Evolutionary conservation across 2,797 vertebrate genomes (phyloP).

Genomic region (Alectoris magna): DNA sequence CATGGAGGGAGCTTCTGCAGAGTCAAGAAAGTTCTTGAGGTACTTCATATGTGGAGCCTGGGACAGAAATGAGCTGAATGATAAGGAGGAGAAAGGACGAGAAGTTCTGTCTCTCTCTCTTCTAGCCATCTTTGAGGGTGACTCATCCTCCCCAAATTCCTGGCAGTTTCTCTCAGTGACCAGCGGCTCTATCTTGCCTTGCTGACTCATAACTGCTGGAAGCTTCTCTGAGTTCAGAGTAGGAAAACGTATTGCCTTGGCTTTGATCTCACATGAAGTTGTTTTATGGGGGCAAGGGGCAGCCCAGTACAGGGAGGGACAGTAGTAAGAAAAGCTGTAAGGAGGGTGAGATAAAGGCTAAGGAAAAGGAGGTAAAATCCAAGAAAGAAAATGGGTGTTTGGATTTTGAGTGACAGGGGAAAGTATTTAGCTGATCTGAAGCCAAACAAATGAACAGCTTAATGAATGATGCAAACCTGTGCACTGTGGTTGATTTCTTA

Average conservation of each 20-base stretch:
- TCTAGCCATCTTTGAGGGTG: background rate
- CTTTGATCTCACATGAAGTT: background rate
- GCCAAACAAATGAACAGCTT: background rate
- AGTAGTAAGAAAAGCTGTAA: background rate
- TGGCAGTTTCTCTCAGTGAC: background rate
- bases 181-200: background rate
- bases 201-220: slow-evolving; percentile 52
- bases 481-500: background rate
- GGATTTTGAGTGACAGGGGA: background rate
- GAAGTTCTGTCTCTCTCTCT: background rate
- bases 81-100: background rate
- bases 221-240: background rate
- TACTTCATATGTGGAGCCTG: background rate
- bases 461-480: background rate
- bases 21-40: background rate
- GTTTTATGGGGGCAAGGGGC: background rate
- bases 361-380: background rate
- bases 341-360: background rate
- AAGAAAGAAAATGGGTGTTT: accelerated
- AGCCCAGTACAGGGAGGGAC: background rate
- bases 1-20: background rate
- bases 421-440: background rate
- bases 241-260: background rate
- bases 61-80: background rate
- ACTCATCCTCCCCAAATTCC: slow-evolving; percentile 27